These are phyloP conservation scores for Centropyge bicolor DNA, from an alignment of 2,797 vertebrate species.

Conservation along the genomic window DNA sequence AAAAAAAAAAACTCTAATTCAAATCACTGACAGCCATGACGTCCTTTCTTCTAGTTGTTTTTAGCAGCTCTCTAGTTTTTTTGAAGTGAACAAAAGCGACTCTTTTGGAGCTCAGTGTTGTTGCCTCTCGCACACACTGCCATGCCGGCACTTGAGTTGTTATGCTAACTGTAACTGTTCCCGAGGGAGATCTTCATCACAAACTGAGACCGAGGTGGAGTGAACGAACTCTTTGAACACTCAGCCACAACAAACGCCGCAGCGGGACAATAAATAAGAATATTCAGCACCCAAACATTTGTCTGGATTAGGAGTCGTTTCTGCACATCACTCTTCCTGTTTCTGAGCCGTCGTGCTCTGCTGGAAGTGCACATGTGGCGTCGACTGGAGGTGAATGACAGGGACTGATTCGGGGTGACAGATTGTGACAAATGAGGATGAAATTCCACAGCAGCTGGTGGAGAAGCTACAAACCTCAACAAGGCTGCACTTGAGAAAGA, in stretches of 20 bases:
- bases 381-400: slow-evolving; percentile 12
- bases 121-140: slow-evolving; percentile 43
- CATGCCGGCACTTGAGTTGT: slow-evolving; percentile 75
- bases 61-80: slow-evolving; percentile 2
- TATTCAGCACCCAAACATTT: slow-evolving; percentile 6
- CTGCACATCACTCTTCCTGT: too few relatives aligned
- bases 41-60: slow-evolving; percentile 22
- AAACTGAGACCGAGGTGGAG: slow-evolving; percentile 31
- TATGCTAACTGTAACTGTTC: slow-evolving; percentile 69
- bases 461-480: slow-evolving; percentile 7
- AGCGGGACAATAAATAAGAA: slow-evolving; percentile 7
- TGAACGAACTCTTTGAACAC: slow-evolving; percentile 37
- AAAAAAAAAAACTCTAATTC: slow-evolving; percentile 16
- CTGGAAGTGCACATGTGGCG: neutral
- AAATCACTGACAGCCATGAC: slow-evolving; percentile 15
- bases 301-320: neutral
- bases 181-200: slow-evolving; percentile 52
- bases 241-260: slow-evolving; percentile 34
- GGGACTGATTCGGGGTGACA: slow-evolving; percentile 11
- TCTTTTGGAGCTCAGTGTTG: slow-evolving; percentile 19
- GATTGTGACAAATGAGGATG: slow-evolving; percentile 41
- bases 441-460: slow-evolving; percentile 39
- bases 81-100: slow-evolving; percentile 34
- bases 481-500: slow-evolving; percentile 1
- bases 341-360: neutral